Evolutionary conservation across 2,888 invertebrate genomes (phyloP), one percentile per base, ranked within the genome.

Genomic region (Drosophila mettleri): DNA sequence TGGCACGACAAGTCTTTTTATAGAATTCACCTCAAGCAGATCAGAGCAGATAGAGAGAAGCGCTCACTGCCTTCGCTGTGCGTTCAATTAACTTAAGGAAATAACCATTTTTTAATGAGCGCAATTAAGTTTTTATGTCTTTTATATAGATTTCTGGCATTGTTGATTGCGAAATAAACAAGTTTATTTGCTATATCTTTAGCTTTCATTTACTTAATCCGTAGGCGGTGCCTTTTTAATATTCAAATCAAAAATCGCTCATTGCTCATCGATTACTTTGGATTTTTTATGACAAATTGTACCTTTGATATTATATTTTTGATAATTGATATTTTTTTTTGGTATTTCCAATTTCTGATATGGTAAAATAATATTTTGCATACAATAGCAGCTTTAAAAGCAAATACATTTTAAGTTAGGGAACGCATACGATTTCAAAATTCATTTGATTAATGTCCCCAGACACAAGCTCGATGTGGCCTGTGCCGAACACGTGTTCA

Each of bases 331-430:
- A 57, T 78, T 73, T 60, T 2, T 24, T 4, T 41, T 31, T 14
- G 16, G 16, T n/a, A 67, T 78, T 78, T 67, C 66, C 45, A 64
- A 73, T 79, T 79, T 73, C 58, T 69, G 53, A 66, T 67, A 45
- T 51, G 64, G 62, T 65, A 61, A 59, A 39, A 39, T 27, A 58
- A 71, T 60, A 62, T 69, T 48, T 48, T 58, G 46, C 61, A 75
- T 45, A 70, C 67, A 74, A 69, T 60, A n/a, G 36, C 38, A 59
- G 34, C 53, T 58, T 63, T 52, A 68, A 62, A 70, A 41, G 59
- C 74, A 61, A 67, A 60, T 46, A 34, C 8, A 27, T 41, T 58
- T 59, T 16, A 49, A 58, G 48, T 16, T 45, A 54, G 36, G 60
- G 39, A 63, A 59, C 41, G 39, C 49, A 54, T 36, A 39, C 16